These are phyloP conservation scores for Protosalanx chinensis DNA, from an alignment of 2,797 vertebrate species.

Conservation along the genomic window DNA sequence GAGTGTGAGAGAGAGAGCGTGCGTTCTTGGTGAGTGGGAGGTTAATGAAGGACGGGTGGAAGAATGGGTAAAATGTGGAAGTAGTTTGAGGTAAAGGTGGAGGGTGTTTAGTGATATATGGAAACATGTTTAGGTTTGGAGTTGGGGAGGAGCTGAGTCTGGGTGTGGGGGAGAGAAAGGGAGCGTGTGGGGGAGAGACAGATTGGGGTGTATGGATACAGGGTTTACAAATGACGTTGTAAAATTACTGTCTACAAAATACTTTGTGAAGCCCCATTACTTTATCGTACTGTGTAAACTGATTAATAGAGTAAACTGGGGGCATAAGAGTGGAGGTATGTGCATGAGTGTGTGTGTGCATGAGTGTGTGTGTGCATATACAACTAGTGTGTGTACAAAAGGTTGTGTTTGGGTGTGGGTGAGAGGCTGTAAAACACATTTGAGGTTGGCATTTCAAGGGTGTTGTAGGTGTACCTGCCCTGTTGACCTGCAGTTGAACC, in stretches of 20 bases:
- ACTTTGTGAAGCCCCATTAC: not conserved
- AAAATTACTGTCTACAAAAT: not conserved
- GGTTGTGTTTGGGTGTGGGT: conserved; percentile 13
- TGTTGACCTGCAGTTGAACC: conserved; percentile 54
- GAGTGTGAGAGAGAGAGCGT: not conserved
- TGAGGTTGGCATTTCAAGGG: not conserved
- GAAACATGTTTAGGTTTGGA: not conserved
- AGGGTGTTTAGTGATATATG: not conserved
- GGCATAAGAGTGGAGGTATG: not conserved
- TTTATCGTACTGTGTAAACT: not conserved
- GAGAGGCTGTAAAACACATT: not conserved
- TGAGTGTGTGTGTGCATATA: no score
- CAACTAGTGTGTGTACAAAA: not conserved
- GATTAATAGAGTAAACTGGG: conserved; percentile 4
- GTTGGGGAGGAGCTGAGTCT: conserved; percentile 22
- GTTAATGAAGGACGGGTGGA: not conserved
- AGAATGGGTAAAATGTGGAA: not conserved
- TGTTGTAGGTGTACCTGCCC: conserved; percentile 37
- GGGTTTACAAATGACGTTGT: not conserved
- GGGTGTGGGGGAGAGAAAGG: not conserved
- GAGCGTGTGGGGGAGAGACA: not conserved
- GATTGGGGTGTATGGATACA: not conserved
- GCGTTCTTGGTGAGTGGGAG: conserved; percentile 1
- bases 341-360: not conserved
- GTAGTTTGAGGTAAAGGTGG: not conserved